phyloP scores from a whole-genome alignment of 2,888 invertebrate genomes.

The Euzetes globulus region DNA sequence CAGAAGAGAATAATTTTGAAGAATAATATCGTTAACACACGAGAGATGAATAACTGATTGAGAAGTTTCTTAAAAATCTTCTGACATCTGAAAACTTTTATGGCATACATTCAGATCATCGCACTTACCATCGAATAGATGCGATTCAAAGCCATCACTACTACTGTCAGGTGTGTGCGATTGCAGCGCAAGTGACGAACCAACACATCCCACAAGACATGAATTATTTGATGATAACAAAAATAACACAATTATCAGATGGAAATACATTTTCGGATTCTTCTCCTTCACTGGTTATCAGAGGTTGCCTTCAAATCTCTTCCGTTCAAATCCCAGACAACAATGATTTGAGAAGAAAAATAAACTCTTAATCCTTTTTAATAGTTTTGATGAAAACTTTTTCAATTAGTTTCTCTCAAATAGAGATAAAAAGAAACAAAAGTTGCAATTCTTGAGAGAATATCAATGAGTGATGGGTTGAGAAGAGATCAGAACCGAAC shows the following conservation, averaged over 20 bases:
- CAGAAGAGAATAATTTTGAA: neutral
- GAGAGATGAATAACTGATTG: conserved; percentile 6
- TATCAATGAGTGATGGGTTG: no score
- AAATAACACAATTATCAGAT: neutral
- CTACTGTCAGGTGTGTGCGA: neutral
- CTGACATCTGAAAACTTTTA: neutral
- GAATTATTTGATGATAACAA: conserved; percentile 6
- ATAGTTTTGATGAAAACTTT: no score
- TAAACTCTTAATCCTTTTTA: no score
- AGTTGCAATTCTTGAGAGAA: no score
- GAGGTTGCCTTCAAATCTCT: no score
- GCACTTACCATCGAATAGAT: neutral
- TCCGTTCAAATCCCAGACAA: no score
- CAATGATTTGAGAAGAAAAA: no score
- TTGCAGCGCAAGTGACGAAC: neutral
- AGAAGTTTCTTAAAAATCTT: neutral
- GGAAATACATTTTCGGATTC: neutral
- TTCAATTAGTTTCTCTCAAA: no score
- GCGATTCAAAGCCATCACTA: neutral
- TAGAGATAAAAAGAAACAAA: no score
- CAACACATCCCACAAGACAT: conserved; percentile 19
- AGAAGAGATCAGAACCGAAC: no score
- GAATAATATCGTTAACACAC: neutral
- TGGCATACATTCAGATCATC: neutral
- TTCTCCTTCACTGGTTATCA: neutral